Conservation (phyloP, 2,113 vertebrate species). For the Polyodon spathula region DNA sequence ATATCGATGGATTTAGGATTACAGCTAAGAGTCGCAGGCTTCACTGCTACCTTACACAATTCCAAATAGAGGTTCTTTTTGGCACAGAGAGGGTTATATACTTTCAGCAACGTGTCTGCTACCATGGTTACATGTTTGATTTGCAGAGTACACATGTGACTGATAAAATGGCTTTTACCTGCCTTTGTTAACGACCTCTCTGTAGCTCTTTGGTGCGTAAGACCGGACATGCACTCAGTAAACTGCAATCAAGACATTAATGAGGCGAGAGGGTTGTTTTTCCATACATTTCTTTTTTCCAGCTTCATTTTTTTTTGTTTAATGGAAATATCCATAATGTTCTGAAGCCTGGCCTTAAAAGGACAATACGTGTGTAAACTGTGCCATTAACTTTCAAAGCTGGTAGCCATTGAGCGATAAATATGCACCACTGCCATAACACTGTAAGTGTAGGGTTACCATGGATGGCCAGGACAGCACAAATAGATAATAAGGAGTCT, state of each 20-base stretch:
- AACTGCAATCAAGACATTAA: slow-evolving; percentile 41
- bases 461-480: no score
- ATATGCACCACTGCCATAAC: no score
- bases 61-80: not conserved
- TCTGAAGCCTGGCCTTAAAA: no score
- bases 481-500: no score
- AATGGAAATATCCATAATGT: not conserved
- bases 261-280: slow-evolving; percentile 34
- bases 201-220: slow-evolving; percentile 15
- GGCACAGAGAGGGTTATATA: not conserved
- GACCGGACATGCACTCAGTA: slow-evolving; percentile 17
- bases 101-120: not conserved
- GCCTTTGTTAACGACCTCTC: not conserved
- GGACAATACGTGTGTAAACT: no score
- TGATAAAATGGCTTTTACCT: slow-evolving; percentile 5
- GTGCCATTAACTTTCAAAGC: no score
- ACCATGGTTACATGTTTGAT: not conserved
- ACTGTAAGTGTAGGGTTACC: no score
- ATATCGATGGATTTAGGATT: no score
- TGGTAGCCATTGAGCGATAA: no score
- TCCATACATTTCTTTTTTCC: slow-evolving; percentile 36
- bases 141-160: not conserved
- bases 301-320: slow-evolving; percentile 17
- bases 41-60: no score
- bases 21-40: no score